A percentile compares a stretch with the other conserved stretches of the same genome.
Conservation (phyloP, 2,797 vertebrate genomes). For the Spizella passerina region DNA sequence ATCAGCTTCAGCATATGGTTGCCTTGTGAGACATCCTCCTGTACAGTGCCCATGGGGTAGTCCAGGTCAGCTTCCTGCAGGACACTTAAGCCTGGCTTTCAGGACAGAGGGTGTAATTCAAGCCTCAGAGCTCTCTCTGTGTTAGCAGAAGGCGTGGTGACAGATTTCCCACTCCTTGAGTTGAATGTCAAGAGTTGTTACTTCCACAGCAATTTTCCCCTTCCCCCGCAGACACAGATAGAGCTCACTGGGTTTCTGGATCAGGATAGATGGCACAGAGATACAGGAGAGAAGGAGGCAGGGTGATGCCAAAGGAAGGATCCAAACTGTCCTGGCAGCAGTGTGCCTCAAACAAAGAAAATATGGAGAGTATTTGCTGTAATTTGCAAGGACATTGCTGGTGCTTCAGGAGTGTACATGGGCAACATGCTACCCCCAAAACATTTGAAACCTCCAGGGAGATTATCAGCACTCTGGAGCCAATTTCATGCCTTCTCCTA, state of each 20-base stretch:
- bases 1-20: neutral
- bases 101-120: neutral
- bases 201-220: slow-evolving; percentile 20
- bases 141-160: slow-evolving; percentile 22
- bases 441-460: neutral
- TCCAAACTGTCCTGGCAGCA: slow-evolving; percentile 8
- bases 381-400: neutral
- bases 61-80: neutral
- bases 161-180: neutral
- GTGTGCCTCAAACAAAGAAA: neutral
- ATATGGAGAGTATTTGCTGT: neutral
- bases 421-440: neutral
- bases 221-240: neutral
- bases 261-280: neutral
- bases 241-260: slow-evolving; percentile 32
- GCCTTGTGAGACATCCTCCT: neutral
- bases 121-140: neutral
- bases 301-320: slow-evolving; percentile 1
- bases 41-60: neutral
- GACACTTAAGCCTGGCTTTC: neutral
- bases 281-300: neutral
- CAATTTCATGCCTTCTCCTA: neutral
- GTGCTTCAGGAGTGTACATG: neutral
- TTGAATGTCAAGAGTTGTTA: slow-evolving; percentile 39
- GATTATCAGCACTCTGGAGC: neutral